Evolutionary conservation across 2,113 vertebrate species (phyloP).

Genomic region (Podocnemis expansa): DNA sequence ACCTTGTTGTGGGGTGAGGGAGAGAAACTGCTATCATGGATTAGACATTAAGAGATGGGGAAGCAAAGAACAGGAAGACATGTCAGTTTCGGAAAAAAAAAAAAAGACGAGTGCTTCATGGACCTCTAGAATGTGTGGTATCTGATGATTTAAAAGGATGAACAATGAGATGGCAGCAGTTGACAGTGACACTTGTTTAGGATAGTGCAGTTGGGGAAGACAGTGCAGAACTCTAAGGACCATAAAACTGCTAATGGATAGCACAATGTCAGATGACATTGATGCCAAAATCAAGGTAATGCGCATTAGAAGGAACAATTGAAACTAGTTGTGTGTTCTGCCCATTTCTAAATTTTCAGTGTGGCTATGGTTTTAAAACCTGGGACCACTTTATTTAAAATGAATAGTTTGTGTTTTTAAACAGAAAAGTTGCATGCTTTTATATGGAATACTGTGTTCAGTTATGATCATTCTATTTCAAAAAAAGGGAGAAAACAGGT

Average conservation of each 20-base stretch:
- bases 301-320: neutral
- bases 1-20: neutral
- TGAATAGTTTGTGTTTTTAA: neutral
- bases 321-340: neutral
- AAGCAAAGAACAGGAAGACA: neutral
- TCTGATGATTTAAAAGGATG: neutral
- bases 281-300: neutral
- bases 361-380: neutral
- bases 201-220: neutral
- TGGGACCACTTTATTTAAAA: neutral
- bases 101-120: accelerated
- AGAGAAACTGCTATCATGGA: neutral
- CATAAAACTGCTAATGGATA: neutral
- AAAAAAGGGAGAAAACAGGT: accelerated
- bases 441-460: neutral
- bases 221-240: neutral
- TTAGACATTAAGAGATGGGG: neutral
- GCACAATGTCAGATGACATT: neutral
- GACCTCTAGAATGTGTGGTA: accelerated
- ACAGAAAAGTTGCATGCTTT: neutral
- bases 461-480: accelerated
- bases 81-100: neutral
- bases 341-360: neutral
- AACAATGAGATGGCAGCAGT: neutral
- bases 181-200: neutral